Evolutionary conservation across 1,140 invertebrate species (phyloP).

Genomic region (Macrobrachium rosenbergii): DNA sequence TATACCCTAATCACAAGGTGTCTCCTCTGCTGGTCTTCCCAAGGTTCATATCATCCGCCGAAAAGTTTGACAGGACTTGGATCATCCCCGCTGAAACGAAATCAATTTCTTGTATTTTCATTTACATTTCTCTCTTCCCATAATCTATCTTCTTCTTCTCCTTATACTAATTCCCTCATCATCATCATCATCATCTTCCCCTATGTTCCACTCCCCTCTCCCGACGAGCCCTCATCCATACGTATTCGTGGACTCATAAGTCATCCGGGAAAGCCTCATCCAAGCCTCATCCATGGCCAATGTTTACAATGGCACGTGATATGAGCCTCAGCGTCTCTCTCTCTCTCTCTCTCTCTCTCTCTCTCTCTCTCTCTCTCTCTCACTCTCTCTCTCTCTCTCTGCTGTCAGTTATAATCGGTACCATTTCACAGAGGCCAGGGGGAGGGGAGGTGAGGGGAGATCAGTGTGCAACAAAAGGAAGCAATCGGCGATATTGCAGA

Average conservation of each 20-base stretch:
- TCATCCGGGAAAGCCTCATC: background rate
- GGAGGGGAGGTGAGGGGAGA: background rate
- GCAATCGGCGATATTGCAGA: conserved; percentile 41
- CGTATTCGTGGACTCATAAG: background rate
- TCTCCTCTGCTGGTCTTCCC: no score
- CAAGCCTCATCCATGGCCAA: background rate
- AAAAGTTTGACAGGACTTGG: no score
- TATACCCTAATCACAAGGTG: no score
- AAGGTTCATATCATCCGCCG: no score
- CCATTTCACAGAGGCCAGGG: background rate
- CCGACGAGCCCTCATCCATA: background rate
- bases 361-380: background rate
- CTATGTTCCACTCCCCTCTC: background rate
- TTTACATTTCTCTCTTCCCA: background rate
- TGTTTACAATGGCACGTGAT: no score
- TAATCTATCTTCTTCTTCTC: background rate
- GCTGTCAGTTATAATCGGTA: conserved; percentile 44
- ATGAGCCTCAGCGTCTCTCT: background rate
- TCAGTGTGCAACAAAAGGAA: conserved; percentile 47
- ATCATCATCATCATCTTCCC: background rate
- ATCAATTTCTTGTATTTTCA: background rate
- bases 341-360: background rate
- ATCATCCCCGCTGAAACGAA: background rate
- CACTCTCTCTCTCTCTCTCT: background rate
- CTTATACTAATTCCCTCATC: background rate